Base-by-base conservation (phyloP, 2,888 invertebrate species). In the Cancer borealis region DNA sequence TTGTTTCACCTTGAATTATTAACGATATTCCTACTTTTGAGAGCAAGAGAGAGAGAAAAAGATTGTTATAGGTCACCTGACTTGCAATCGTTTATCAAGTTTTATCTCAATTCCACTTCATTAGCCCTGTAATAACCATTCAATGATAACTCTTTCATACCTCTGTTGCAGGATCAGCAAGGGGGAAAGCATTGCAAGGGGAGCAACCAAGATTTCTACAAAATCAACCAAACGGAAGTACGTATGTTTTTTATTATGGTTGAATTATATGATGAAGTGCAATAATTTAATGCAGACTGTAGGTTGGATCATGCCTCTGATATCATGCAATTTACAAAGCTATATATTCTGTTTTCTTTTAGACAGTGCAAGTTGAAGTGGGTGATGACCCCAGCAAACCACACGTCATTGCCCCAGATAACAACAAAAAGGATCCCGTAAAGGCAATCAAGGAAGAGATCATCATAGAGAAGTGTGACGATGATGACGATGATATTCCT, bases 351-450 rank as follows among this genome's bases (percentile, higher is more conserved):
- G 46, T 89, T 5, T 4, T 26, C 21, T 26, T 21, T 6, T 39
- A 91, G 91, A 91, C 91, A 17, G 46, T 91, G 45, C 91, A 91
- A 45, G 73, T 91, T 54, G 91, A 66, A 46, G 91, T 91, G 10
- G 39, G 73, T n/a, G 45, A 91, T 21, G 91, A 91, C 91, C 91
- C 91, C 39, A 66, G 73, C 91, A 91, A 91, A 21, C 73, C 66
- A 5, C 39, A 73, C 73, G 91, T 73, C n/a, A 73, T 91, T 54
- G 54, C 46, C 46, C 39, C 91, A 12, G n/a, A 45, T 45, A 30
- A 45, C 66, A 73, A 8, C 26, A 73, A 26, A 26, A 26, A 26
- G 73, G n/a, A 1, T n/a, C 21, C 5, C 26, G 10, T 26, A 1
- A 66, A 73, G 73, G 49, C 91, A 12, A 46, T 66, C 46, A 84